Evolutionary conservation across 2,888 invertebrate species (phyloP), one percentile per base, ranked within the genome.

Genomic region (Chalcis sispes): DNA sequence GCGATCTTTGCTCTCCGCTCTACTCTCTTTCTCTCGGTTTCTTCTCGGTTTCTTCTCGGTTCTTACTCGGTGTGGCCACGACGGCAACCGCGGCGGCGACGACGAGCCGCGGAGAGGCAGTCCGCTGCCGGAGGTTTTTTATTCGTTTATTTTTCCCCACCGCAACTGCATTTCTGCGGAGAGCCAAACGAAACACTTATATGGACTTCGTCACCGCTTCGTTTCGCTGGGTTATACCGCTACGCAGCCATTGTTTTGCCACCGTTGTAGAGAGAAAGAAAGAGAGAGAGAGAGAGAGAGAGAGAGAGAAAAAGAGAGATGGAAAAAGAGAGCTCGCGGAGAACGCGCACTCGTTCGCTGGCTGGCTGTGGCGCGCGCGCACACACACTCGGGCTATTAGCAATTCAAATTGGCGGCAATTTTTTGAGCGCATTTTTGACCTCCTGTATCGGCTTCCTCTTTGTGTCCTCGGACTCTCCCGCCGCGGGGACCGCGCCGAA

Each of bases 331-430:
- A 8, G 5, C 61, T 32, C 59, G 18, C 58, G 8, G 32, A 3
- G 32, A 13, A 15, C 54, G 13, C 48, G n/a, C 58, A 36, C 58
- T 10, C 54, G 56, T 5, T 15, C 71, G 29, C 40, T 70, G 42
- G 40, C 42, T 52, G 29, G 72, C 76, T 71, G 65, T 72, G 64
- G 78, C 80, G 79, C 77, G 77, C 75, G 72, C 77, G 82, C 81
- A 81, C 80, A 80, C 81, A 79, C 83, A 82, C 85, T 82, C 80
- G 82, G 81, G 78, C 84, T 85, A 88, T 88, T 88, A 88, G 88
- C 88, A 88, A 88, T 88, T 88, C 88, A 88, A 88, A 88, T 88
- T 87, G 88, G 87, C 88, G 88, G 88, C 88, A 88, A 88, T 88
- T 88, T 88, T 88, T 88, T 88, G 85, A 88, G 86, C 86, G 87